These are phyloP conservation scores for Sebastes vulpes DNA, from an alignment of 2,797 vertebrate genomes.

Conservation along the genomic window DNA sequence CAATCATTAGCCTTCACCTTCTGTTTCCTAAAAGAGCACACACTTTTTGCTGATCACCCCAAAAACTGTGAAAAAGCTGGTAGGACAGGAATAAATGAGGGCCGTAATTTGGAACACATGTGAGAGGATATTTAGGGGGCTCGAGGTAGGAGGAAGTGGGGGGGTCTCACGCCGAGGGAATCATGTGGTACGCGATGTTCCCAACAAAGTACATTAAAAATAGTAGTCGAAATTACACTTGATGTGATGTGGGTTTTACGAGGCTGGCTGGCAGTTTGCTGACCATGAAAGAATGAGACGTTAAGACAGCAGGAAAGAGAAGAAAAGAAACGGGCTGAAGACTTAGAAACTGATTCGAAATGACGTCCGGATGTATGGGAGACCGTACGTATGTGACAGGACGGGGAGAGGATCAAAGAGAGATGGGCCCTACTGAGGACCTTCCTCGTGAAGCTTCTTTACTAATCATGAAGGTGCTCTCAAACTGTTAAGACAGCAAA, in stretches of 20 bases:
- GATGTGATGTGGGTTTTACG: background rate
- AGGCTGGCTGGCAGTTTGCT: background rate
- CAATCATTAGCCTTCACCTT: slow-evolving; percentile 16
- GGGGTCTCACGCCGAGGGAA: background rate
- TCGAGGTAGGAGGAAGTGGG: background rate
- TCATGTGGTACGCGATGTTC: slow-evolving; percentile 24
- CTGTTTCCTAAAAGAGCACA: background rate
- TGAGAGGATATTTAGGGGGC: slow-evolving; percentile 17
- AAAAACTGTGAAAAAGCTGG: slow-evolving; percentile 29
- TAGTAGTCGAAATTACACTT: slow-evolving; percentile 5
- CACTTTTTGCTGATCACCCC: slow-evolving; percentile 13
- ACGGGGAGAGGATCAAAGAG: slow-evolving; percentile 41
- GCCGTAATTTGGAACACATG: slow-evolving; percentile 35
- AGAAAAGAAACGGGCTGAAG: background rate
- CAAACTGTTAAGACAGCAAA: slow-evolving; percentile 63
- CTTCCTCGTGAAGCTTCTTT: slow-evolving; percentile 27
- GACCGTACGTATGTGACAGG: background rate
- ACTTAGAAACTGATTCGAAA: background rate
- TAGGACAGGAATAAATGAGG: slow-evolving; percentile 15
- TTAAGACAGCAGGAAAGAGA: background rate
- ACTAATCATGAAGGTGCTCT: slow-evolving; percentile 52
- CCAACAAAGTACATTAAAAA: slow-evolving; percentile 31
- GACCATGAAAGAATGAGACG: background rate
- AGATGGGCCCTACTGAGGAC: slow-evolving; percentile 15
- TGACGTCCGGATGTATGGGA: background rate